Percentiles rank a stretch among this genome's conserved stretches.
phyloP scores from a whole-genome alignment of 2,797 vertebrate species.

The Coregonus ussuriensis region DNA sequence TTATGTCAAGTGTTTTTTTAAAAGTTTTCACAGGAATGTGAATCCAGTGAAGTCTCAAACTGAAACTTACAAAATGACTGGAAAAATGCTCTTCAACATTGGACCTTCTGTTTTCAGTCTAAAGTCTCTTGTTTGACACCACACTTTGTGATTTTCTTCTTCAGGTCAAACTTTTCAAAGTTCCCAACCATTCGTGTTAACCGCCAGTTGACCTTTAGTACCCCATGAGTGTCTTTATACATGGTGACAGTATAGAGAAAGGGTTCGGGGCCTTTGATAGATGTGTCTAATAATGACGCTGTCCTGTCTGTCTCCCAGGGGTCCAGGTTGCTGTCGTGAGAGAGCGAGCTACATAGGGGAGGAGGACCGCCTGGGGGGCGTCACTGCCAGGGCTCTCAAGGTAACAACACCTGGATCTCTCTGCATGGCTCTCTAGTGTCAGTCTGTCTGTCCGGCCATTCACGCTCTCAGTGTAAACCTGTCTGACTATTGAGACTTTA shows the following conservation, averaged over 20 bases:
- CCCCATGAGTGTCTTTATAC: neutral
- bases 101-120: too few species aligned
- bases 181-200: too few species aligned
- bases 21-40: too few species aligned
- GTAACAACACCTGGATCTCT: constrained; percentile 49
- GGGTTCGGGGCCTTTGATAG: neutral
- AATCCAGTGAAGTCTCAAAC: too few species aligned
- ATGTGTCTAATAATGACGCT: neutral
- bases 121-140: too few species aligned
- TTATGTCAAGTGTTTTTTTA: too few species aligned
- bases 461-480: neutral
- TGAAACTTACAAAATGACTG: too few species aligned
- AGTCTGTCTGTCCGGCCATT: neutral
- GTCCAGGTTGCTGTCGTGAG: constrained; percentile 79
- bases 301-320: constrained; percentile 53
- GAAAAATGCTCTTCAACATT: too few species aligned
- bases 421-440: too few species aligned
- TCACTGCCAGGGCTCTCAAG: constrained; percentile 45
- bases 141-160: neutral
- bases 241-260: neutral
- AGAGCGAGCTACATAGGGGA: constrained; percentile 65
- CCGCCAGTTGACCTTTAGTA: too few species aligned
- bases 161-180: too few species aligned
- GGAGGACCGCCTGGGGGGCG: constrained; percentile 71
- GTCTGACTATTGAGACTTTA: neutral